Conservation (phyloP, 1,140 invertebrate species). For the Chironomus striatipennis region DNA sequence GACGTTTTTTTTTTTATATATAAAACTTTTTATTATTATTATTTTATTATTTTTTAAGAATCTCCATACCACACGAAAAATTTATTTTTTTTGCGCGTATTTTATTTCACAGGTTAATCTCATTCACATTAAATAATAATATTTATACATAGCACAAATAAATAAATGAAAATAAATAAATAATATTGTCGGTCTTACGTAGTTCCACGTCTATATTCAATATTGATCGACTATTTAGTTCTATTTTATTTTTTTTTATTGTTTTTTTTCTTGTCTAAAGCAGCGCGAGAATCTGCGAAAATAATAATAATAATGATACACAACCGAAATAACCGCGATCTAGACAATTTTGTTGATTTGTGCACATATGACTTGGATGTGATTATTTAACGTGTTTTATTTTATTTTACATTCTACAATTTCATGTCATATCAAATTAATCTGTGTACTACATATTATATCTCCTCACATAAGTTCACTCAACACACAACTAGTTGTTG, state of each 20-base stretch:
- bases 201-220: not conserved
- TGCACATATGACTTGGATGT: not conserved
- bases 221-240: not conserved
- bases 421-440: slow-evolving; percentile 9
- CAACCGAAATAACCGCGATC: not conserved
- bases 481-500: too few species aligned
- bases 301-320: not conserved
- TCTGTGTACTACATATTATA: not conserved
- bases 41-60: too few species aligned
- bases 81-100: too few species aligned
- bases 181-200: too few species aligned
- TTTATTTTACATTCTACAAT: not conserved
- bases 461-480: not conserved
- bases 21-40: too few species aligned
- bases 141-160: too few species aligned
- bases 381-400: not conserved
- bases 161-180: too few species aligned
- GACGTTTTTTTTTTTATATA: too few species aligned
- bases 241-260: too few species aligned
- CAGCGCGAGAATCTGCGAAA: not conserved
- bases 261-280: not conserved
- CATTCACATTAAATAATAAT: too few species aligned
- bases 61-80: too few species aligned
- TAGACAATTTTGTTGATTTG: not conserved
- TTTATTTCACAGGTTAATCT: too few species aligned